Percentiles rank a stretch among this genome's conserved stretches.
Evolutionary conservation across 2,797 vertebrate genomes (phyloP).

Genomic region (Sarcoramphus papa): DNA sequence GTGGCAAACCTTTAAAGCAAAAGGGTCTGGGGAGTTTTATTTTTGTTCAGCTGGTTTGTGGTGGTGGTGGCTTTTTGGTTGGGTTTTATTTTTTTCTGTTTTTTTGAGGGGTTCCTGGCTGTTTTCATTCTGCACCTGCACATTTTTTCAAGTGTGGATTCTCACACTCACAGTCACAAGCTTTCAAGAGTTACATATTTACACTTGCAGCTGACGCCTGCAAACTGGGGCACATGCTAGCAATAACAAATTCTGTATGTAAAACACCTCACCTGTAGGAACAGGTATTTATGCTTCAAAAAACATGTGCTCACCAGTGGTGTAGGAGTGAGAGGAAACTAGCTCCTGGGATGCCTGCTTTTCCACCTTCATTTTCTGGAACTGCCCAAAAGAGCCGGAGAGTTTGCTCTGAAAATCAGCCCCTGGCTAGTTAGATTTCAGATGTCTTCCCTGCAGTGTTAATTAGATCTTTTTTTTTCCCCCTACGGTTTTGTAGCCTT

Average conservation of each 20-base stretch:
- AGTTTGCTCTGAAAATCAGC: neutral
- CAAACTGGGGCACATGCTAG: neutral
- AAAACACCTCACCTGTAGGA: neutral
- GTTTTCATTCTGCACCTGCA: neutral
- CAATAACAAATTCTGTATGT: neutral
- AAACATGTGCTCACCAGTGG: neutral
- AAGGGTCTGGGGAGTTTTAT: neutral
- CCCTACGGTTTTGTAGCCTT: neutral
- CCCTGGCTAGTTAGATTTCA: neutral
- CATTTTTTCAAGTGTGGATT: neutral
- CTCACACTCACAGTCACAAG: neutral
- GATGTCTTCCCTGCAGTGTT: neutral
- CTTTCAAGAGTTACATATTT: neutral
- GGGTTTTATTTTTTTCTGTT: neutral
- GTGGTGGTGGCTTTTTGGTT: neutral
- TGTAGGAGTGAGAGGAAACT: neutral
- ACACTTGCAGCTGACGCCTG: neutral
- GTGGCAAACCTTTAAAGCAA: too few relatives aligned
- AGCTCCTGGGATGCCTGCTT: neutral
- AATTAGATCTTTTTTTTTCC: neutral
- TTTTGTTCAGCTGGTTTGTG: neutral
- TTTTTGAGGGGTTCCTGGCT: neutral
- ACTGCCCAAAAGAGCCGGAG: neutral
- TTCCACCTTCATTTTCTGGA: neutral
- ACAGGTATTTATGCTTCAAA: neutral